Conservation (phyloP, 2,797 vertebrate species). For the Argya squamiceps region DNA sequence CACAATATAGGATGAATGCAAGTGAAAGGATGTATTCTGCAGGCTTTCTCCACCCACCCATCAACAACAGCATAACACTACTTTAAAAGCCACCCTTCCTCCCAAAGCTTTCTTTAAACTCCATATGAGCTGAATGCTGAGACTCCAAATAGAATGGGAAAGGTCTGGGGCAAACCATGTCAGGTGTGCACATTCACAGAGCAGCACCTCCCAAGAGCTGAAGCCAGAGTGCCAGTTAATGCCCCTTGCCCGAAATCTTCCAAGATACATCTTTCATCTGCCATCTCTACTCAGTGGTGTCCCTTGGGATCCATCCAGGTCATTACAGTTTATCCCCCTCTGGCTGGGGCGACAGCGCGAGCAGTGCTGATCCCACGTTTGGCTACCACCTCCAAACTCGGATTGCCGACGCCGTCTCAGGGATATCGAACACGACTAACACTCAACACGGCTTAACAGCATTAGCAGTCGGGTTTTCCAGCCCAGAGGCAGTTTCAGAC, state of each 20-base stretch:
- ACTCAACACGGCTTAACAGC: fast-evolving
- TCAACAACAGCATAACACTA: neutral
- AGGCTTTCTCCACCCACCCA: neutral
- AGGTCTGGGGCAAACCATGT: fast-evolving
- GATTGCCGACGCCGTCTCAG: fast-evolving
- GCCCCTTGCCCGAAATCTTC: neutral
- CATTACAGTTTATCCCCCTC: neutral
- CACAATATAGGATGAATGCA: neutral
- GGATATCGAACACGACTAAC: fast-evolving
- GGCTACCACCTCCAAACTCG: neutral
- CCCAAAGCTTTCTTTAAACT: neutral
- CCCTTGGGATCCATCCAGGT: neutral
- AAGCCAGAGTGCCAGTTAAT: neutral
- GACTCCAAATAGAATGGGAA: neutral
- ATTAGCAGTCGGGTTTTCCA: neutral
- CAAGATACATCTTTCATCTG: neutral
- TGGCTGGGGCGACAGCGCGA: neutral
- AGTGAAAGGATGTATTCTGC: constrained; percentile 10
- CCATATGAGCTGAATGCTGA: neutral
- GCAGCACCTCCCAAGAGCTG: neutral
- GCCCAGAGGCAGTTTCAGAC: neutral
- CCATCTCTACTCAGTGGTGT: fast-evolving
- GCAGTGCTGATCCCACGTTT: neutral
- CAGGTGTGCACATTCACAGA: neutral
- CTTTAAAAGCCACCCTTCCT: neutral